Base-by-base conservation (phyloP, 2,797 vertebrate species). In the Cheirogaleus major region DNA sequence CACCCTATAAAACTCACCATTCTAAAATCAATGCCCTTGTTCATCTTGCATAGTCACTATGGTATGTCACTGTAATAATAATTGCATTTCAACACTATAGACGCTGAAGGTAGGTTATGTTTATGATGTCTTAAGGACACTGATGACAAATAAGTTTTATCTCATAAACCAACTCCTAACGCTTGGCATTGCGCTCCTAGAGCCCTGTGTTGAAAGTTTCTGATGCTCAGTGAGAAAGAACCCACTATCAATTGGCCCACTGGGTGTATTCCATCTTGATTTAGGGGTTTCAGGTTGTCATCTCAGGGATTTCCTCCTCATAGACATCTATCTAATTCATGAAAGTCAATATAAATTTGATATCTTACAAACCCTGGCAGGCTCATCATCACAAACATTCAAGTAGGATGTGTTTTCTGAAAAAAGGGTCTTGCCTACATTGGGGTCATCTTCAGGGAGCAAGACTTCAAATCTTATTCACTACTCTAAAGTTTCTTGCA, bases 401-500 rank as follows among this genome's bases (percentile, higher is more conserved):
- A 87, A 96, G 41, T 55, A 80, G 15, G 25, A 23, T 86, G 7
- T 93, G 4, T 72, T 95, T 93, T 88, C 45, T 90, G 20, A 52
- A 91, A 87, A 86, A 65, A 22, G 0, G 38, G 7, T 48, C 18
- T 94, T 70, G 32, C 5, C 23, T 52, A 92, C 91, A 78, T 57
- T 72, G 35, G 7, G 4, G 38, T 84, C 50, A 72, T 70, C 38
- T 76, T 92, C 22, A 27, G 23, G 20, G 22, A 95, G 15, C 22
- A 69, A 23, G 13, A 45, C 15, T 85, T 78, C 22, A 82, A 43
- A 79, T 73, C 9, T 73, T 83, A 76, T 50, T 91, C 8, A 48
- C 59, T 84, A 92, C 4, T 97, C 25, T 80, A 14, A 55, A 93
- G 25, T 89, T 92, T 93, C 59, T 92, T 75, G 22, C n/a, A 84